A percentile compares a stretch with the other conserved stretches of the same genome.
These are phyloP conservation scores for Odocoileus hemionus DNA, from an alignment of 2,113 vertebrate species.

Conservation along the genomic window DNA sequence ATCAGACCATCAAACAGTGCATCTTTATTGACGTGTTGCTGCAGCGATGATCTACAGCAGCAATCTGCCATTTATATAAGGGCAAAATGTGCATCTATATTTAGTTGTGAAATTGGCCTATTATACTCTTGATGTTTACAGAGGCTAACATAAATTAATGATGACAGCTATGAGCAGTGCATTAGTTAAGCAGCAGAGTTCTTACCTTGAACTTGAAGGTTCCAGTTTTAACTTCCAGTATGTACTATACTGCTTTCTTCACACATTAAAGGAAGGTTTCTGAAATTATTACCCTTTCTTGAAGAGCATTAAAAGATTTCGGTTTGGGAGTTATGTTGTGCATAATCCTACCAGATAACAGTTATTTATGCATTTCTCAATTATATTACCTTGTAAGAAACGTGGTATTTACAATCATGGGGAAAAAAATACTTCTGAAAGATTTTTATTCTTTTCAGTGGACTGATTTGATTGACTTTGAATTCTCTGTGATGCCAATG, in stretches of 20 bases:
- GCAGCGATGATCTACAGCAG: slow-evolving; percentile 87
- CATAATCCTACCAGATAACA: slow-evolving; percentile 39
- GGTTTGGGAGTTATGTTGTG: slow-evolving; percentile 8
- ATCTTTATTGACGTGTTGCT: slow-evolving; percentile 86
- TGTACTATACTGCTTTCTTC: slow-evolving; percentile 68
- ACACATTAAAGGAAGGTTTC: slow-evolving; percentile 68
- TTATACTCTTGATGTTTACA: slow-evolving; percentile 90
- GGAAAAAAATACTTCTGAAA: neutral
- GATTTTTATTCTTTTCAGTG: slow-evolving; percentile 33
- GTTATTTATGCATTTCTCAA: slow-evolving; percentile 59
- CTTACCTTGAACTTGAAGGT: slow-evolving; percentile 86
- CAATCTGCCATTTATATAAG: slow-evolving; percentile 90
- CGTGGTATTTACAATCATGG: neutral
- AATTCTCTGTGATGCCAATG: slow-evolving; percentile 38
- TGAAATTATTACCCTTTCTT: slow-evolving; percentile 66
- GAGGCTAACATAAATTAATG: slow-evolving; percentile 91
- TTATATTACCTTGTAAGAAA: slow-evolving; percentile 31
- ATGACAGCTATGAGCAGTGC: slow-evolving; percentile 86
- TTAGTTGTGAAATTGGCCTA: slow-evolving; percentile 91
- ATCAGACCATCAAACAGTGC: slow-evolving; percentile 91
- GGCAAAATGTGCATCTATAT: slow-evolving; percentile 89
- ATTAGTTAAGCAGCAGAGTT: slow-evolving; percentile 85
- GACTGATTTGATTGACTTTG: slow-evolving; percentile 62
- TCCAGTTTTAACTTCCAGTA: slow-evolving; percentile 80
- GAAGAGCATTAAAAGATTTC: slow-evolving; percentile 59